Conservation (phyloP, 2,888 invertebrate species). For the Villa cingulata region DNA sequence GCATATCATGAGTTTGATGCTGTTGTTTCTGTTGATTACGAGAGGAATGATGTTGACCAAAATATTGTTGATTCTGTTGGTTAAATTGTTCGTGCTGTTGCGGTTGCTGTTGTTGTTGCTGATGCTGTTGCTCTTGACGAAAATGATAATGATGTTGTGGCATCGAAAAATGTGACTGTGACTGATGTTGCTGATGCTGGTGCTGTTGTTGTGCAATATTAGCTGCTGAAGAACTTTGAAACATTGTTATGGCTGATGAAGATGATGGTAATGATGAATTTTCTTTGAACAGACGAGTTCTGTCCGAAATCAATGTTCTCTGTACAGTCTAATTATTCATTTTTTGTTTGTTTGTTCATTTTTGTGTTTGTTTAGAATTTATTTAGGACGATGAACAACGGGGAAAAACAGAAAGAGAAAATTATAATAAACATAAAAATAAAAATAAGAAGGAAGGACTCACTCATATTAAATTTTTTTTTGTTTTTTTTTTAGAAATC, state of each 20-base stretch:
- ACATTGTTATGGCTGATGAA: slow-evolving; percentile 11
- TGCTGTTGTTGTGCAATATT: slow-evolving; percentile 5
- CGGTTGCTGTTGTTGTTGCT: not conserved
- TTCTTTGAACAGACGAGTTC: slow-evolving; percentile 12
- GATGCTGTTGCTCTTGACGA: slow-evolving; percentile 13
- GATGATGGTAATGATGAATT: too few relatives aligned
- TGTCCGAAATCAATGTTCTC: slow-evolving; percentile 25
- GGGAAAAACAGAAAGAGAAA: slow-evolving; percentile 10
- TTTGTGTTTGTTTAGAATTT: slow-evolving; percentile 3
- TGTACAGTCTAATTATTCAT: too few relatives aligned
- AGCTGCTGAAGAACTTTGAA: slow-evolving; percentile 9
- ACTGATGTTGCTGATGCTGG: slow-evolving; percentile 7
- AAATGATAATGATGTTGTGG: slow-evolving; percentile 14
- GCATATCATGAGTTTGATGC: slow-evolving; percentile 11
- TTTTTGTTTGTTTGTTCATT: too few relatives aligned
- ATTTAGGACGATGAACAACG: slow-evolving; percentile 12
- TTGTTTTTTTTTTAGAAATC: too few relatives aligned
- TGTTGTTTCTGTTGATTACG: slow-evolving; percentile 1
- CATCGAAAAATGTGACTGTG: slow-evolving; percentile 4
- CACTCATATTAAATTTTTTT: too few relatives aligned
- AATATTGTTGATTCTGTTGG: slow-evolving; percentile 2
- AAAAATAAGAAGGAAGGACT: slow-evolving; percentile 16
- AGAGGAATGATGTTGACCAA: slow-evolving; percentile 10
- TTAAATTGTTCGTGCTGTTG: slow-evolving; percentile 10
- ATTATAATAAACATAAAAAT: slow-evolving; percentile 8